Conservation (phyloP, 2,888 invertebrate genomes). For the Fabriciana adippe region DNA sequence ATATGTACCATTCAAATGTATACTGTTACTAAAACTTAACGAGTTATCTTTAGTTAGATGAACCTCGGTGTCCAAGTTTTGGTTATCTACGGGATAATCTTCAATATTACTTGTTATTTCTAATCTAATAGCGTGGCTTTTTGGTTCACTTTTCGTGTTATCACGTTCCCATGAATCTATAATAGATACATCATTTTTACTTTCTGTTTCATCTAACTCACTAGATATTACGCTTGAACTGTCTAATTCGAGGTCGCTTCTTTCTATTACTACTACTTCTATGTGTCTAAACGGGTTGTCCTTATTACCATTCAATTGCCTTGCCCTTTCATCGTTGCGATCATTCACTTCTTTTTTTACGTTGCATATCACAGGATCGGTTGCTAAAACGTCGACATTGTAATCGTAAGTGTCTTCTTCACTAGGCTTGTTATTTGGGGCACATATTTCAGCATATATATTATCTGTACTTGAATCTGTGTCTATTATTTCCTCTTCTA, state of each 20-base stretch:
- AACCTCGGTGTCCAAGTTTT: slow-evolving; percentile 63
- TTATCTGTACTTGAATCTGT: slow-evolving; percentile 81
- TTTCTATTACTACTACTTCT: slow-evolving; percentile 79
- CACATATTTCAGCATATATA: slow-evolving; percentile 87
- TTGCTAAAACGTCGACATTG: slow-evolving; percentile 71
- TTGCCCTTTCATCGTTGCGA: slow-evolving; percentile 73
- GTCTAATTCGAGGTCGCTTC: slow-evolving; percentile 75
- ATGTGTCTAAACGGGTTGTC: slow-evolving; percentile 78
- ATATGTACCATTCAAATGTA: slow-evolving; percentile 81
- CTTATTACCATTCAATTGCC: slow-evolving; percentile 73
- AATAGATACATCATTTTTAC: slow-evolving; percentile 72
- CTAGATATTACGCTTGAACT: slow-evolving; percentile 73
- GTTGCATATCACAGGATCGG: slow-evolving; percentile 76
- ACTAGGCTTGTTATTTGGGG: slow-evolving; percentile 63
- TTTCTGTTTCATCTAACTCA: slow-evolving; percentile 68
- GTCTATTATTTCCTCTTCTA: slow-evolving; percentile 71
- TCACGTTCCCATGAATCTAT: slow-evolving; percentile 77
- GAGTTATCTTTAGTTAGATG: slow-evolving; percentile 72
- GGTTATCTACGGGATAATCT: slow-evolving; percentile 66
- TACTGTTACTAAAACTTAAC: slow-evolving; percentile 79
- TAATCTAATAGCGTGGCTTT: slow-evolving; percentile 76
- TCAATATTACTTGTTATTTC: slow-evolving; percentile 78
- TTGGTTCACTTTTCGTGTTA: slow-evolving; percentile 59
- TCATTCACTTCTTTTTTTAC: slow-evolving; percentile 77
- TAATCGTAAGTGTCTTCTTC: slow-evolving; percentile 74